Conservation (phyloP, 1,140 invertebrate species). For the Dendroctonus valens region DNA sequence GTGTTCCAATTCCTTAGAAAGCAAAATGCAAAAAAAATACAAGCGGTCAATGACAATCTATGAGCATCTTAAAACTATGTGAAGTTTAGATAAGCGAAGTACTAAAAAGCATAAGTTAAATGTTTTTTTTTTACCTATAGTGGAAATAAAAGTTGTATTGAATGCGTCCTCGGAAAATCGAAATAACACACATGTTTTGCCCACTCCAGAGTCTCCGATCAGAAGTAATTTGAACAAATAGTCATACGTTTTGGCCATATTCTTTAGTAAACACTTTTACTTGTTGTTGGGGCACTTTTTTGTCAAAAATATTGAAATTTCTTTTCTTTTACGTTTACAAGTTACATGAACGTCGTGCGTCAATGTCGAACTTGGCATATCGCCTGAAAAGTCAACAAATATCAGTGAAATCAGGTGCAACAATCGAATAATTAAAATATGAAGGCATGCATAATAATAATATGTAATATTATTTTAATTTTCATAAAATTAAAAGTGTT, state of each 20-base stretch:
- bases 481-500: too few relatives aligned
- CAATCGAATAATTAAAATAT: too few relatives aligned
- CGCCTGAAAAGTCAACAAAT: too few relatives aligned
- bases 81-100: too few relatives aligned
- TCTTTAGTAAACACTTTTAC: conserved; percentile 39
- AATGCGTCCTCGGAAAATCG: conserved; percentile 96
- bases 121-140: conserved; percentile 78
- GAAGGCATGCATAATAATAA: too few relatives aligned
- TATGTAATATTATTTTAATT: too few relatives aligned
- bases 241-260: conserved; percentile 92
- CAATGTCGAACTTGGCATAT: too few relatives aligned
- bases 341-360: conserved; percentile 6
- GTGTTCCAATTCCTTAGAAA: conserved; percentile 1
- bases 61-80: too few relatives aligned
- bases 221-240: conserved; percentile 90
- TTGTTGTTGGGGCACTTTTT: conserved; percentile 26
- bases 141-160: conserved; percentile 98
- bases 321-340: conserved; percentile 23
- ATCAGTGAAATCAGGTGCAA: too few relatives aligned
- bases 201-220: conserved; percentile 90
- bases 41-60: too few relatives aligned
- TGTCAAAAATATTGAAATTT: conserved; percentile 3
- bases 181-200: conserved; percentile 93
- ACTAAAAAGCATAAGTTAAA: background rate
- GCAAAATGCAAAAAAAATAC: background rate